A percentile compares a stretch with the other conserved stretches of the same genome.
phyloP scores from a whole-genome alignment of 2,113 vertebrate species.

The Eptesicus fuscus region DNA sequence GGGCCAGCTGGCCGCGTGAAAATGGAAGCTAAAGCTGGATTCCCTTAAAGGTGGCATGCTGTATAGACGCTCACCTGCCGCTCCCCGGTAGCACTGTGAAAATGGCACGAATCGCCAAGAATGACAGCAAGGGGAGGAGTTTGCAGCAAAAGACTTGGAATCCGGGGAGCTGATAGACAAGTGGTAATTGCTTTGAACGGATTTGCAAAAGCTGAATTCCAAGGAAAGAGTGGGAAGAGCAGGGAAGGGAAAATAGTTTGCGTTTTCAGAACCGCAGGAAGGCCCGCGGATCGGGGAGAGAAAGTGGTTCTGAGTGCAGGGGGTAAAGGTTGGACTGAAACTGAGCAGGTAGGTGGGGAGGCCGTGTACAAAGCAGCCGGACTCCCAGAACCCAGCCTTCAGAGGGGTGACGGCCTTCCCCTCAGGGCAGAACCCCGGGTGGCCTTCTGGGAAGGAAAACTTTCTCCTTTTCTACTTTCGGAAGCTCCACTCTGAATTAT shows the following conservation, averaged over 20 bases:
- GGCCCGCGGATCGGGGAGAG: rapidly evolving
- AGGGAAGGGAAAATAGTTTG: neutral
- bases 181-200: neutral
- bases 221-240: neutral
- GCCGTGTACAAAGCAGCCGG: neutral
- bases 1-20: neutral
- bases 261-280: neutral
- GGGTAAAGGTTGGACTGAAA: neutral
- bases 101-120: neutral
- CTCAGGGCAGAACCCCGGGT: neutral
- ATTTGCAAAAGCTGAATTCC: neutral
- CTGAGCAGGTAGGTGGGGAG: neutral
- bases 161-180: neutral
- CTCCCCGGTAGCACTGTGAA: neutral
- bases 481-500: neutral
- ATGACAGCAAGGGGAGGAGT: neutral
- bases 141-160: neutral
- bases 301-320: neutral
- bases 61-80: neutral
- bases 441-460: neutral
- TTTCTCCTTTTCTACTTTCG: neutral
- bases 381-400: neutral
- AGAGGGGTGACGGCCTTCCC: rapidly evolving
- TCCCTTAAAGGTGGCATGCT: neutral
- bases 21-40: neutral